Evolutionary conservation across 2,888 invertebrate species (phyloP), one percentile per base, ranked within the genome.

Genomic region (Hirtodrosophila trivittata): DNA sequence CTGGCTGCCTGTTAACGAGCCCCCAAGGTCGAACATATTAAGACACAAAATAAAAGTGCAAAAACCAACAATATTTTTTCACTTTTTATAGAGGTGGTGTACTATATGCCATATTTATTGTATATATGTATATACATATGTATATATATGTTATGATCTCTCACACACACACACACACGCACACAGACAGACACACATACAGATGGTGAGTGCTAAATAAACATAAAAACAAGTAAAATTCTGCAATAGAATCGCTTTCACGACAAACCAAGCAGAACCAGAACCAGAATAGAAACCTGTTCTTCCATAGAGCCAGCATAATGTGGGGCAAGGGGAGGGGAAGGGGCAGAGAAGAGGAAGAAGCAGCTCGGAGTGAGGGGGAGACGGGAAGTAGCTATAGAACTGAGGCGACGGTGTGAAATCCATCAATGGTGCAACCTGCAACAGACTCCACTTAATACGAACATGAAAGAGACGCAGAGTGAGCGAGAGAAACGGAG

Each of bases 381-480:
- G n/a, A n/a, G 35, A 7, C 3, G 16, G 7, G 51, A 33, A 55
- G 50, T 50, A 70, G 49, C 66, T 65, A 57, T 35, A n/a, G n/a
- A n/a, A n/a, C n/a, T n/a, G n/a, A 55, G 43, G 39, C 66, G 43
- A 49, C 57, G 12, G 51, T 30, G 37, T 38, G 41, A 69, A 70
- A 80, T 77, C 80, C 80, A 77, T 77, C 80, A 80, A 70, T 73
- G 77, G 70, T 74, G 67, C 58, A 71, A 66, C 51, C 60, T 60
- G 66, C 56, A 28, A 18, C 18, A 21, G 18, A 21, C 18, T n/a
- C 33, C 25, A 18, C 42, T 49, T 21, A 21, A 21, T 2, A 21
- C 3, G 18, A 21, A 21, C 3, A 21, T n/a, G 18, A 21, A 21
- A 21, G 5, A 21, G 18, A 21, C 18, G 3, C 3, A 21, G 18